Conservation (phyloP, 1,140 invertebrate species). For the Bombus confusus region DNA sequence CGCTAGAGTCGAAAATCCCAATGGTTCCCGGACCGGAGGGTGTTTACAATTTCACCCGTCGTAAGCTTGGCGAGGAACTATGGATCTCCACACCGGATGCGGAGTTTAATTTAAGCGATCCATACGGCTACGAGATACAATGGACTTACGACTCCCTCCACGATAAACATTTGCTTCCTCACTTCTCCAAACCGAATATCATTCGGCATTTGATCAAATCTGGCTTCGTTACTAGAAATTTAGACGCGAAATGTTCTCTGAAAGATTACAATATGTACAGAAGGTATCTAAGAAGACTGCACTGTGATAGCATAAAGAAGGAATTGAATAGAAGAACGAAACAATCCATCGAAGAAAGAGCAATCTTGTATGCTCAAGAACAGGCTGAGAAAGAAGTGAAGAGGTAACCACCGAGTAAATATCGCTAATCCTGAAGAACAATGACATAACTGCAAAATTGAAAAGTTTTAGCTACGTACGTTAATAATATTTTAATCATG, state of each 20-base stretch:
- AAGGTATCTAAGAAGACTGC: conserved; percentile 73
- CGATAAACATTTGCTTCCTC: conserved; percentile 73
- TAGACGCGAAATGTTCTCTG: conserved; percentile 76
- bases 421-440: background rate
- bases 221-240: conserved; percentile 72
- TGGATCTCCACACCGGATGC: conserved; percentile 39
- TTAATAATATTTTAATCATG: background rate
- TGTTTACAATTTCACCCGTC: conserved; percentile 72
- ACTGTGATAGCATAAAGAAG: conserved; percentile 66
- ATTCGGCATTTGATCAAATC: conserved; percentile 68
- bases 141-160: conserved; percentile 77
- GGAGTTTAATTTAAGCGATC: conserved; percentile 75
- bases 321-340: conserved; percentile 53
- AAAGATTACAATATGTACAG: conserved; percentile 79
- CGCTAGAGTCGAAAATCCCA: conserved; percentile 77
- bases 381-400: conserved; percentile 64
- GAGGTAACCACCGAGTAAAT: conserved; percentile 58
- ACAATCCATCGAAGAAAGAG: conserved; percentile 56
- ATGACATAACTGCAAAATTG: background rate
- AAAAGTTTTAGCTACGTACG: too few relatives aligned
- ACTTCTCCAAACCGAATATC: conserved; percentile 70
- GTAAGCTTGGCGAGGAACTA: conserved; percentile 74
- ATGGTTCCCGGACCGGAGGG: conserved; percentile 69
- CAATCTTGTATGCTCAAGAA: conserved; percentile 60
- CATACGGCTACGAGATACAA: conserved; percentile 70